Evolutionary conservation across 2,888 invertebrate species (phyloP).

Genomic region (Ypsolopha scabrella): DNA sequence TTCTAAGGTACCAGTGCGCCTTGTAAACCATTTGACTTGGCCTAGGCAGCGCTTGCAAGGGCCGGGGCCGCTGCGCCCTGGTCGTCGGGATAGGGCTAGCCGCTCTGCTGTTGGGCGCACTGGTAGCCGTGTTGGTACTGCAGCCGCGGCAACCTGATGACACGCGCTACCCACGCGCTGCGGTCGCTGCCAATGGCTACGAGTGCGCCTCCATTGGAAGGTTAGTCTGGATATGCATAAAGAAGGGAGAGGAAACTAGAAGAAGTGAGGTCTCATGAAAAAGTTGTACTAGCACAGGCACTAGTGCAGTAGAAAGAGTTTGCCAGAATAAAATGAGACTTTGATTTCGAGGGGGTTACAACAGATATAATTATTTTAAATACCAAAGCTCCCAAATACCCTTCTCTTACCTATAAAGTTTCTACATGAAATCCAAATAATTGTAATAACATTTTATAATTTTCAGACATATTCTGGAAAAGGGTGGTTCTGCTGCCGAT

Average conservation of each 20-base stretch:
- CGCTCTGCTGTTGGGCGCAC: slow-evolving; percentile 45
- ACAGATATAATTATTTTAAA: no score
- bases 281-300: no score
- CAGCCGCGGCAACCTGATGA: slow-evolving; percentile 43
- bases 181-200: slow-evolving; percentile 79
- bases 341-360: no score
- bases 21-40: background rate
- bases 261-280: no score
- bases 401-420: no score
- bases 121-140: slow-evolving; percentile 57
- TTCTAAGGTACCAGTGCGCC: background rate
- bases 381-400: no score
- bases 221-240: no score
- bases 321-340: no score
- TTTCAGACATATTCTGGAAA: slow-evolving; percentile 74
- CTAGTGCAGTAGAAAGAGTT: no score
- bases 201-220: slow-evolving; percentile 81
- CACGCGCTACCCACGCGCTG: slow-evolving; percentile 56
- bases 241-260: no score
- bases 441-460: no score
- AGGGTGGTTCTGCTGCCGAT: slow-evolving; percentile 85
- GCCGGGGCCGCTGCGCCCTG: slow-evolving; percentile 33
- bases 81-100: slow-evolving; percentile 43
- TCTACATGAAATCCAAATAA: no score
- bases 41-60: slow-evolving; percentile 18